Conservation (phyloP, 1,140 invertebrate species). For the Cataglyphis hispanica region DNA sequence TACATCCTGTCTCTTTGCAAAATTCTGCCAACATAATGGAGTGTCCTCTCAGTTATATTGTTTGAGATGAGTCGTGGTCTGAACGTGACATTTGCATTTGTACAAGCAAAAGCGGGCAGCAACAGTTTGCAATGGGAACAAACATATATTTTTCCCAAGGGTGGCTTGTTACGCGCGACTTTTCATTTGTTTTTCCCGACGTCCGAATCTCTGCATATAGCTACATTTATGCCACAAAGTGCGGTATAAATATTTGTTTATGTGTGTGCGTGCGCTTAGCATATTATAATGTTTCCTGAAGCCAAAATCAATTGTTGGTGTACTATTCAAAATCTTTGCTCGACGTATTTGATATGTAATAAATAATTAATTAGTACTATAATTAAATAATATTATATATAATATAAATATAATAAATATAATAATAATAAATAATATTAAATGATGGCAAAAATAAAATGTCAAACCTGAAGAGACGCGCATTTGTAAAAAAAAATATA, state of each 20-base stretch:
- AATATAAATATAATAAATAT: no score
- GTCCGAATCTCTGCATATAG: constrained; percentile 12
- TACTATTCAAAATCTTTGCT: background rate
- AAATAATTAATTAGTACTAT: no score
- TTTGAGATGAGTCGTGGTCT: constrained; percentile 54
- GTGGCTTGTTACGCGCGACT: constrained; percentile 41
- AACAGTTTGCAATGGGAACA: constrained; percentile 58
- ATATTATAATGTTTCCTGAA: background rate
- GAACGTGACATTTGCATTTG: constrained; percentile 65
- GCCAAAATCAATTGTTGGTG: constrained; percentile 6
- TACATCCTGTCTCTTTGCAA: constrained; percentile 22
- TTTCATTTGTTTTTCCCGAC: constrained; percentile 32
- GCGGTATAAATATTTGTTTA: background rate
- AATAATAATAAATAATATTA: no score
- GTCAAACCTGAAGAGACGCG: background rate
- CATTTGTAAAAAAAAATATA: background rate
- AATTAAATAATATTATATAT: no score
- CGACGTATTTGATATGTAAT: background rate
- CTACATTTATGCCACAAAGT: constrained; percentile 1
- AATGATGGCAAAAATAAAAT: background rate
- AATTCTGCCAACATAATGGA: constrained; percentile 57
- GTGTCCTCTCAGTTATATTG: constrained; percentile 56
- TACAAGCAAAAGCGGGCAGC: constrained; percentile 61
- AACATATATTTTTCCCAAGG: constrained; percentile 52
- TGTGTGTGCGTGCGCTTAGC: background rate